Percentiles rank a stretch among this genome's conserved stretches.
Conservation (phyloP, 2,888 invertebrate genomes). For the Troides helena region DNA sequence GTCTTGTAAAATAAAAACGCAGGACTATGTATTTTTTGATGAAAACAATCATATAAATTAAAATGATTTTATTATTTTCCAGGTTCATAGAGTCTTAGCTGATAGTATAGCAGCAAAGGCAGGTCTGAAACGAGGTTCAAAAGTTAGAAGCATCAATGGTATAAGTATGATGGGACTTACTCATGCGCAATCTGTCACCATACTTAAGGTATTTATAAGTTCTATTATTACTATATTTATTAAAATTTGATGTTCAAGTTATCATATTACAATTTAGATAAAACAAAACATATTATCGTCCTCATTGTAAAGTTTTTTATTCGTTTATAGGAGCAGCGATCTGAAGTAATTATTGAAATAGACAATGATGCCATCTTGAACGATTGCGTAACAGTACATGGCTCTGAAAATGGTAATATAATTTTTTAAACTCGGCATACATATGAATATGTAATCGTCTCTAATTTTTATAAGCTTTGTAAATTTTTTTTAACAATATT, state of each 20-base stretch:
- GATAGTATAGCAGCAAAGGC: conserved; percentile 93
- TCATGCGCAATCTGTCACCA: conserved; percentile 91
- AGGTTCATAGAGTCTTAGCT: conserved; percentile 92
- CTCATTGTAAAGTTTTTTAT: not conserved
- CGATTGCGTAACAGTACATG: conserved; percentile 53
- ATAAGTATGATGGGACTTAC: conserved; percentile 89
- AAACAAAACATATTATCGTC: not conserved
- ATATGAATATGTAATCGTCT: no score
- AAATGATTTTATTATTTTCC: conserved; percentile 34
- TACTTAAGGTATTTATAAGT: conserved; percentile 84
- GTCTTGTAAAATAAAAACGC: no score
- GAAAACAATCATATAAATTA: not conserved
- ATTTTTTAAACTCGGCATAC: not conserved
- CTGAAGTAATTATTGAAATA: conserved; percentile 89
- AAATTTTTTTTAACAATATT: not conserved
- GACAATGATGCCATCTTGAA: conserved; percentile 73
- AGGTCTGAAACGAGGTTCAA: conserved; percentile 92
- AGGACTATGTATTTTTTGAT: no score
- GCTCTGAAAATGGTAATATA: conserved; percentile 71
- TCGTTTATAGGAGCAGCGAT: conserved; percentile 83
- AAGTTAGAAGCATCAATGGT: conserved; percentile 94
- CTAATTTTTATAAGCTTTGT: not conserved
- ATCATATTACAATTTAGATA: not conserved
- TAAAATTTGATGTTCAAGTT: not conserved
- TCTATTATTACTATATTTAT: not conserved